Percentiles rank a stretch among this genome's conserved stretches.
Evolutionary conservation across 2,113 vertebrate species (phyloP).

Genomic region (Hippocampus barbouri): DNA sequence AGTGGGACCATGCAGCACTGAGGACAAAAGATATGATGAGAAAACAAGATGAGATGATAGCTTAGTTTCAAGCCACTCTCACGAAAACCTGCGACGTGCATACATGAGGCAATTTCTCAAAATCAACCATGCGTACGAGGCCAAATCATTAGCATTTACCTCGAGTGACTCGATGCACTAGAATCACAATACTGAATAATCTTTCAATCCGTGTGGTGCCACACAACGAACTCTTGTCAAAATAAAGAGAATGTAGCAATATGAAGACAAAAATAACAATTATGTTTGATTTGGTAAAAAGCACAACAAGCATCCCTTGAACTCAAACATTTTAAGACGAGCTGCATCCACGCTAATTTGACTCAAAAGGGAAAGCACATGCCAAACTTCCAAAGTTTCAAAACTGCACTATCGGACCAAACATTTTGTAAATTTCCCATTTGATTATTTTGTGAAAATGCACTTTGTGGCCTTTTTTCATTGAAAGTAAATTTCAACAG

Average conservation of each 20-base stretch:
- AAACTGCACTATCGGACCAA: background rate
- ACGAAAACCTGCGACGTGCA: background rate
- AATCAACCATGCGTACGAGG: background rate
- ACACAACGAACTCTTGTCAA: background rate
- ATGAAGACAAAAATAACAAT: too few species aligned
- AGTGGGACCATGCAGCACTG: slow-evolving; percentile 43
- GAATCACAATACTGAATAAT: background rate
- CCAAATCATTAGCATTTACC: slow-evolving; percentile 3
- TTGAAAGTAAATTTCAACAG: slow-evolving; percentile 14
- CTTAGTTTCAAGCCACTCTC: background rate
- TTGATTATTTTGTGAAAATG: background rate
- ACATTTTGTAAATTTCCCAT: background rate
- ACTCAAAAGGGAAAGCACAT: background rate
- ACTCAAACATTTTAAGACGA: background rate
- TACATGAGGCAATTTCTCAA: background rate
- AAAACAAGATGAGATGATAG: background rate
- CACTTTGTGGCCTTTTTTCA: background rate
- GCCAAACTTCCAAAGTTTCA: background rate
- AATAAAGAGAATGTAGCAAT: background rate
- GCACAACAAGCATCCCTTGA: too few species aligned
- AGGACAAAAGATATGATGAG: slow-evolving; percentile 43
- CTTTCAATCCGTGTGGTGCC: too few species aligned
- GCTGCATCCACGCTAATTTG: background rate
- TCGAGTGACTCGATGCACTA: background rate
- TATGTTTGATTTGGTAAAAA: too few species aligned